Percentiles rank a stretch among this genome's conserved stretches.
phyloP scores from a whole-genome alignment of 2,797 vertebrate genomes.

The Pygocentrus nattereri region DNA sequence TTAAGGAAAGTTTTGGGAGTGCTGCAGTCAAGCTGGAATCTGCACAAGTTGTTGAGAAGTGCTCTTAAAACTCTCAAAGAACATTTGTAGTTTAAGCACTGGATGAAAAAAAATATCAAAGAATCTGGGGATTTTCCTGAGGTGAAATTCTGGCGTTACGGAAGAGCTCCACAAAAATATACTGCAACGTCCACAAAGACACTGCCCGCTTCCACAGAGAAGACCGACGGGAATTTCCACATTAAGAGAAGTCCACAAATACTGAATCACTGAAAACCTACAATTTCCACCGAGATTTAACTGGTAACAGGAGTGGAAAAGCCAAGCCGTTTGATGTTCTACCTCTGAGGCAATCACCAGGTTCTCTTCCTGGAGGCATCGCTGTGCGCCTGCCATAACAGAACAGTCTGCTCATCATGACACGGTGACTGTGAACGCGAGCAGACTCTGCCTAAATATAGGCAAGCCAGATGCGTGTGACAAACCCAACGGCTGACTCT shows the following conservation, averaged over 20 bases:
- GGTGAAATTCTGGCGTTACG: not conserved
- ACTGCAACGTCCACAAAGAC: not conserved
- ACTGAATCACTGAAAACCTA: not conserved
- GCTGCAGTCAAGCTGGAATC: not conserved
- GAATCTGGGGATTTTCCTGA: not conserved
- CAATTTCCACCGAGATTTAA: not conserved
- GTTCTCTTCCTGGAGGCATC: constrained; percentile 51
- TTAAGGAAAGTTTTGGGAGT: not conserved
- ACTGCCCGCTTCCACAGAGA: not conserved
- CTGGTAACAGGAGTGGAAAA: not conserved
- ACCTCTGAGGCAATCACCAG: constrained; percentile 21
- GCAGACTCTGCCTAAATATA: constrained; percentile 41
- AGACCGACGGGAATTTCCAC: not conserved
- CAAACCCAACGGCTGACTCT: constrained; percentile 24
- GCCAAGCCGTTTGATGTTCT: constrained; percentile 19
- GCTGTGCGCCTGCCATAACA: constrained; percentile 19
- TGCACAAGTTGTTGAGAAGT: too few species aligned
- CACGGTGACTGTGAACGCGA: constrained; percentile 29
- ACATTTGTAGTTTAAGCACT: not conserved
- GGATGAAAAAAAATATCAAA: not conserved
- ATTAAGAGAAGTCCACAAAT: not conserved
- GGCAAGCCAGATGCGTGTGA: constrained; percentile 17
- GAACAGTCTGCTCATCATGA: constrained; percentile 45
- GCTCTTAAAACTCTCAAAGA: not conserved
- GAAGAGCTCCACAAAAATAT: not conserved